These are phyloP conservation scores for Drosophila nigromelanica DNA, from an alignment of 1,140 invertebrate genomes.

Conservation along the genomic window DNA sequence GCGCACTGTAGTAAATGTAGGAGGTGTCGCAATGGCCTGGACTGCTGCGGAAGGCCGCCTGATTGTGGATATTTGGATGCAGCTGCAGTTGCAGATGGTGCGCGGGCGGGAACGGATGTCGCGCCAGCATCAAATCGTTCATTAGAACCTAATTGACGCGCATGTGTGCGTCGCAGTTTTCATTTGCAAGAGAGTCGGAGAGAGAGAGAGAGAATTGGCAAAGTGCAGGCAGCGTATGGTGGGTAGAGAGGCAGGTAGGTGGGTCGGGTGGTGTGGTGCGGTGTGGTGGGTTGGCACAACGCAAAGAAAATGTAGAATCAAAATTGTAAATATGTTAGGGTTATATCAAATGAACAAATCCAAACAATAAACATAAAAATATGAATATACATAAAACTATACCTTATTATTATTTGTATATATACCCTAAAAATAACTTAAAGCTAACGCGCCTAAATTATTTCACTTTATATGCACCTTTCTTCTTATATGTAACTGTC, in stretches of 20 bases:
- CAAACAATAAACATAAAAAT: slow-evolving; percentile 21
- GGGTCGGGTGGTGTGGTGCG: background rate
- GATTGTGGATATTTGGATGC: background rate
- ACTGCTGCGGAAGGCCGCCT: slow-evolving; percentile 18
- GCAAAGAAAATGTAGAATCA: slow-evolving; percentile 36
- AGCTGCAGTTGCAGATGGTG: no score
- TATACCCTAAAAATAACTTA: background rate
- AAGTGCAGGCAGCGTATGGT: slow-evolving; percentile 20
- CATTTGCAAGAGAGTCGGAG: background rate
- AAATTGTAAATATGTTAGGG: slow-evolving; percentile 30
- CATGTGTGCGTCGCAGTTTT: no score
- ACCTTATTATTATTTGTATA: background rate
- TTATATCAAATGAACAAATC: slow-evolving; percentile 24
- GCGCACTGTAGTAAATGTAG: slow-evolving; percentile 65
- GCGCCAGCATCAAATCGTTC: slow-evolving; percentile 36
- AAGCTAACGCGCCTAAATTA: background rate
- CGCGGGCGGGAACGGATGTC: no score
- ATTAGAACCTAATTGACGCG: slow-evolving; percentile 53
- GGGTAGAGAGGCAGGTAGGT: background rate
- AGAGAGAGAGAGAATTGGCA: background rate
- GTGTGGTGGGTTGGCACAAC: slow-evolving; percentile 8
- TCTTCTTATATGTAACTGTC: background rate
- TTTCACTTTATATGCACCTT: slow-evolving; percentile 38
- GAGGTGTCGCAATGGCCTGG: slow-evolving; percentile 15
- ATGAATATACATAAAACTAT: background rate